Evolutionary conservation across 2,888 invertebrate species (phyloP), one percentile per base, ranked within the genome.

Genomic region (Orthosia cruda): DNA sequence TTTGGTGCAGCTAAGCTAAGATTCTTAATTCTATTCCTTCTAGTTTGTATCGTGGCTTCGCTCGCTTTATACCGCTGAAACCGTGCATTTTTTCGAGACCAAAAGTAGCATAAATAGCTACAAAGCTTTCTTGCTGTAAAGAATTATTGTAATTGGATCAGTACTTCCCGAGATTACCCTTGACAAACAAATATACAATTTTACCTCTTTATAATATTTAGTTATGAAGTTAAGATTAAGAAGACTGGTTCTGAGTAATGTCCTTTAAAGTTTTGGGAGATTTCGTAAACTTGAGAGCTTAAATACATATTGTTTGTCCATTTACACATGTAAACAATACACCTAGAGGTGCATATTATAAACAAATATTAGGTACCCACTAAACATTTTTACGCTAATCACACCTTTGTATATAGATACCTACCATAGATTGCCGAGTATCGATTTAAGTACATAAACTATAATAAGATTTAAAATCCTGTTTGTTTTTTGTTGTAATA

Each of bases 271-370:
- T 26, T 77, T 80, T 47, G 55, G 13, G 1, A 4, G 4, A 9
- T 77, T 80, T 20, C 57, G 40, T 16, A 62, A 80, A 52, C 20
- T 15, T 52, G 18, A 59, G 20, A 71, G 47, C 20, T 52, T 23
- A 50, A n/a, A 58, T n/a, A 71, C 45, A 66, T 16, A 69, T 79
- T 66, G 67, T 54, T 16, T 61, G 4, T 11, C 11, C 18, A 71
- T 54, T 68, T 64, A 67, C n/a, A 67, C 26, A 50, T 52, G 67
- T 74, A 79, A 66, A 71, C 68, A 65, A 79, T 26, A 49, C 59
- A 57, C 23, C 15, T 57, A 62, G 1, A 50, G 12, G 4, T 23
- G 26, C 59, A 66, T 71, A 61, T 66, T 71, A 61, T 66, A 32
- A 66, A 62, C 71, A 59, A 80, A 72, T 65, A 66, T 72, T 74